A percentile compares a stretch with the other conserved stretches of the same genome.
Evolutionary conservation across 2,113 vertebrate genomes (phyloP).

Genomic region (Guaruba guarouba): DNA sequence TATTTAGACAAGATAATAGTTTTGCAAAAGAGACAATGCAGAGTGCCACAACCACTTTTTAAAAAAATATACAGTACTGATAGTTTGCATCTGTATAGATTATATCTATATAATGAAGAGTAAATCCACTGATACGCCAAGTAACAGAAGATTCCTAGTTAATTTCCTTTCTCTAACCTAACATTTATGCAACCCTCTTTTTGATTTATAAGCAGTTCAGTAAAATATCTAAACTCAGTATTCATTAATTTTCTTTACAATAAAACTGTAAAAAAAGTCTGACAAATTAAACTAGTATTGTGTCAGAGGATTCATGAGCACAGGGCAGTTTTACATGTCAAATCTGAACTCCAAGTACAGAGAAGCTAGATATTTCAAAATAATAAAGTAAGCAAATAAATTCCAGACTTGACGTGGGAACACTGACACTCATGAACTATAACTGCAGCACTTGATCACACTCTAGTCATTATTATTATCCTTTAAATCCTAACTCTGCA

Average conservation of each 20-base stretch:
- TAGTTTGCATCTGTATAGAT: neutral
- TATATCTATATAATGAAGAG: neutral
- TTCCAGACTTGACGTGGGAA: neutral
- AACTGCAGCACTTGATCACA: neutral
- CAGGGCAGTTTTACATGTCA: neutral
- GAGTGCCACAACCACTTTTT: neutral
- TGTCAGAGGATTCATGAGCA: neutral
- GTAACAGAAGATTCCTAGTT: neutral
- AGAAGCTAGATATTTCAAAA: neutral
- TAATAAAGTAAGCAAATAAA: slow-evolving; percentile 22
- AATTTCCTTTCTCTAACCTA: neutral
- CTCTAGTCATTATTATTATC: neutral
- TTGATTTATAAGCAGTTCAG: slow-evolving; percentile 1
- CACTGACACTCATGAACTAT: neutral
- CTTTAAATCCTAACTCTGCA: neutral
- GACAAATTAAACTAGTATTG: neutral
- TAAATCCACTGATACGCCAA: neutral
- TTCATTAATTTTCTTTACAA: slow-evolving; percentile 17
- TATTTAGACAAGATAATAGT: neutral
- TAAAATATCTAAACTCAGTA: neutral
- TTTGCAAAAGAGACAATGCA: neutral
- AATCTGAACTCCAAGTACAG: neutral
- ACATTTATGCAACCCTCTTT: neutral
- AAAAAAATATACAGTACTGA: neutral
- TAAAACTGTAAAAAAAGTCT: neutral